phyloP scores from a whole-genome alignment of 2,888 invertebrate species.

The Megaustenia siamemsis region DNA sequence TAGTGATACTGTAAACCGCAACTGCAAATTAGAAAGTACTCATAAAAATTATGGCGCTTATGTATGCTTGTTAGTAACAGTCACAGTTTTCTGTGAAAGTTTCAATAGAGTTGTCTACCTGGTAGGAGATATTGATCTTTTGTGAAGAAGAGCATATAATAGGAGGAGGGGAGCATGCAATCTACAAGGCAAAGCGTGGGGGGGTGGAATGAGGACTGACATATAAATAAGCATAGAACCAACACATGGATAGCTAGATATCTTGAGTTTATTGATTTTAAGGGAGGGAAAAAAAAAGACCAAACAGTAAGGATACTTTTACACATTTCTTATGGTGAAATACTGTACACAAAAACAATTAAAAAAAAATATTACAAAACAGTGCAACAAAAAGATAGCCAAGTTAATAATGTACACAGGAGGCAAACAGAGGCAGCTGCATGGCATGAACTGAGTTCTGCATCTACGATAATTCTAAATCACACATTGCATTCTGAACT shows the following conservation, averaged over 20 bases:
- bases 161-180: slow-evolving; percentile 36
- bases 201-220: neutral
- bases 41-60: no score
- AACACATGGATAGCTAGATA: slow-evolving; percentile 36
- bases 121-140: no score
- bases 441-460: neutral
- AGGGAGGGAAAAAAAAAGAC: slow-evolving; percentile 2
- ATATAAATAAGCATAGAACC: slow-evolving; percentile 30
- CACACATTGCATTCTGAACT: no score
- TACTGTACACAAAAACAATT: neutral
- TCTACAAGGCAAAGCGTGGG: slow-evolving; percentile 32
- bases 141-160: neutral
- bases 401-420: neutral
- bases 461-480: no score
- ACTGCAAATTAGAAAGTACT: no score
- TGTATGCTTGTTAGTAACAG: no score
- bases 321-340: slow-evolving; percentile 1
- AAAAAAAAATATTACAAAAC: neutral
- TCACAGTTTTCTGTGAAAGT: no score
- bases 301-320: neutral
- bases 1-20: no score
- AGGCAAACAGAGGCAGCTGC: neutral
- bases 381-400: neutral
- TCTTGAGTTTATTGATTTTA: slow-evolving; percentile 34
- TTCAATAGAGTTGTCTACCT: no score